Evolutionary conservation across 2,888 invertebrate genomes (phyloP).

Genomic region (Agonopterix heracliana): DNA sequence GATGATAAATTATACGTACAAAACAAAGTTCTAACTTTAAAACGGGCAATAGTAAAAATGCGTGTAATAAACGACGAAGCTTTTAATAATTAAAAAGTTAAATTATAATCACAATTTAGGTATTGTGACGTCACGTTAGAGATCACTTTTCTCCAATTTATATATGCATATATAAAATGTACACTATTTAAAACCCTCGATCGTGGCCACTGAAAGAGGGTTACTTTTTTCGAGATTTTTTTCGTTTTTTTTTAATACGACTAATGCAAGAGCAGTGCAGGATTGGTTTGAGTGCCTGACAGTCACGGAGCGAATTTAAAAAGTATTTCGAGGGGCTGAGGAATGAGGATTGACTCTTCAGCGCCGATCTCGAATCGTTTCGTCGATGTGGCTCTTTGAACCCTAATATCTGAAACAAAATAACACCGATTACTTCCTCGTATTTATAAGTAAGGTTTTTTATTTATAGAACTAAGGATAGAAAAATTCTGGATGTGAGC

Average conservation of each 20-base stretch:
- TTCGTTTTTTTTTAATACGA: slow-evolving; percentile 51
- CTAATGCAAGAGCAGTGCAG: slow-evolving; percentile 66
- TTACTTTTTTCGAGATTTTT: slow-evolving; percentile 47
- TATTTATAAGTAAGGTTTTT: no score
- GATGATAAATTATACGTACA: slow-evolving; percentile 28
- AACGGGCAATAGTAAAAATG: slow-evolving; percentile 59
- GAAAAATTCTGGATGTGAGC: no score
- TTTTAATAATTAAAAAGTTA: slow-evolving; percentile 30
- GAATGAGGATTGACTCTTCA: slow-evolving; percentile 32
- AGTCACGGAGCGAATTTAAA: slow-evolving; percentile 64
- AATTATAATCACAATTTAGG: slow-evolving; percentile 50
- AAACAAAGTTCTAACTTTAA: slow-evolving; percentile 32
- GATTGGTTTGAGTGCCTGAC: slow-evolving; percentile 47
- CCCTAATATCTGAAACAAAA: slow-evolving; percentile 64
- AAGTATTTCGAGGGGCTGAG: slow-evolving; percentile 52
- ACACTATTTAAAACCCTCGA: slow-evolving; percentile 46
- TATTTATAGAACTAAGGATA: no score
- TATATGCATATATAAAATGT: slow-evolving; percentile 70
- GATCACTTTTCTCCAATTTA: slow-evolving; percentile 65
- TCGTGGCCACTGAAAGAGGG: slow-evolving; percentile 72
- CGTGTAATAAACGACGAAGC: slow-evolving; percentile 46
- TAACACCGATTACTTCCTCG: background rate
- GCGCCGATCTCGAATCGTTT: slow-evolving; percentile 68
- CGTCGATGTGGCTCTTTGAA: slow-evolving; percentile 50
- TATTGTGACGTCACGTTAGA: slow-evolving; percentile 74